Percentiles rank a stretch among this genome's conserved stretches.
These are phyloP conservation scores for Platyrinchus mystaceus DNA, from an alignment of 2,797 vertebrate genomes.

Conservation along the genomic window DNA sequence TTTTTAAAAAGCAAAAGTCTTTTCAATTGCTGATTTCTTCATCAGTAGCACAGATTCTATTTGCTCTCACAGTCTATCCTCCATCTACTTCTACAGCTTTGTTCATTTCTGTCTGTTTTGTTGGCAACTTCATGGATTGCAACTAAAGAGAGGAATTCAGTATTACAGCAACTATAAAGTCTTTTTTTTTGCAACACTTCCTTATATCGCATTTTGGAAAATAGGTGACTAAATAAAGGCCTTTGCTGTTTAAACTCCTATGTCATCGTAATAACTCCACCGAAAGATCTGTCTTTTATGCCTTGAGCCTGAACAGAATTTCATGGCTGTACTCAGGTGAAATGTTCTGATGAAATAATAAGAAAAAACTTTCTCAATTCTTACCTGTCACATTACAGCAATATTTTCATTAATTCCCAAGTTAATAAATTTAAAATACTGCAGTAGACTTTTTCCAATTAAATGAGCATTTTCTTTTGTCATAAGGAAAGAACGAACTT, in stretches of 20 bases:
- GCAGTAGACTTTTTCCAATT: constrained; percentile 59
- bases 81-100: not conserved
- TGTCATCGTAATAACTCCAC: not conserved
- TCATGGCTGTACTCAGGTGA: not conserved
- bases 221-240: not conserved
- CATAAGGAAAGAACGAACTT: constrained; percentile 56
- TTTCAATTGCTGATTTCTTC: not conserved
- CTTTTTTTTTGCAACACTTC: not conserved
- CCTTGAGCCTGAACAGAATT: not conserved
- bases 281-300: not conserved
- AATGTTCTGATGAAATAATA: not conserved
- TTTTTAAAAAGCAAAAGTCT: not conserved
- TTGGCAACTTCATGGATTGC: not conserved
- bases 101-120: not conserved
- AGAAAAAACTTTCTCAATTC: not conserved
- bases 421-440: constrained; percentile 51
- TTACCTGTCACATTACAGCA: not conserved
- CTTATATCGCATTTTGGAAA: not conserved
- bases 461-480: constrained; percentile 71
- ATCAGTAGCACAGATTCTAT: not conserved
- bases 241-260: not conserved
- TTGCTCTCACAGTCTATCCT: not conserved
- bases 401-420: constrained; percentile 35
- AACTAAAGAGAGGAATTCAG: not conserved
- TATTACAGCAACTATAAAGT: not conserved